Base-by-base conservation (phyloP, 2,113 vertebrate species). In the Monarcha castaneiventris region DNA sequence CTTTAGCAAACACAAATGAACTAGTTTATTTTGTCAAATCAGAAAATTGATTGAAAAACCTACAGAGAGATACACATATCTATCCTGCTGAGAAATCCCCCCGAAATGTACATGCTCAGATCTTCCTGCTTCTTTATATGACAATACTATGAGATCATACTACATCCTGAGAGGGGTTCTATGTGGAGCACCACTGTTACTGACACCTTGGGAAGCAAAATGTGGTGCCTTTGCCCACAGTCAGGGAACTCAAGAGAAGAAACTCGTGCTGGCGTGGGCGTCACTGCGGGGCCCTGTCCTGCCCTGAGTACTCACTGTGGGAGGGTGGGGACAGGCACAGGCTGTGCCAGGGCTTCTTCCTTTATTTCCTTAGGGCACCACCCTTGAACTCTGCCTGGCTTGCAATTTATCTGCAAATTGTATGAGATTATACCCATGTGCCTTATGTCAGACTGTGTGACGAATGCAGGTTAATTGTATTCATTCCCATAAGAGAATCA, bases 221-320 rank as follows among this genome's bases (percentile, higher is more conserved):
- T 13, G 17, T 3, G 58, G 29, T 4, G 21, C 20, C 22, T 52
- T 26, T 89, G 74, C n/a, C 61, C 80, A 67, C 49, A 44, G 9
- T 7, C 46, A 48, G 51, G 54, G 35, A 73, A 21, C 22, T 52
- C 17, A 9, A 52, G 64, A 32, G 44, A 51, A 73, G 37, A 16
- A 87, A 63, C 30, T 46, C 0, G 0, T 35, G 76, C 32, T 48
- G 74, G 7, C 5, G 1, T 7, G 39, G 48, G 39, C 11, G 14
- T 33, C 32, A 18, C 43, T 37, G 29, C 1, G 0, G 25, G 33
- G 59, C 46, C 33, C 39, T 32, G 39, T 33, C 39, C 62, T 56
- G 32, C 39, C 69, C 58, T 0, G 0, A 56, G 74, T 4, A 17
- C 76, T 63, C 12, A 0, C 33, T 27, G 26, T 4, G 17, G 56